phyloP scores from a whole-genome alignment of 1,140 invertebrate species.

The Pseudomyrmex pallidus region DNA sequence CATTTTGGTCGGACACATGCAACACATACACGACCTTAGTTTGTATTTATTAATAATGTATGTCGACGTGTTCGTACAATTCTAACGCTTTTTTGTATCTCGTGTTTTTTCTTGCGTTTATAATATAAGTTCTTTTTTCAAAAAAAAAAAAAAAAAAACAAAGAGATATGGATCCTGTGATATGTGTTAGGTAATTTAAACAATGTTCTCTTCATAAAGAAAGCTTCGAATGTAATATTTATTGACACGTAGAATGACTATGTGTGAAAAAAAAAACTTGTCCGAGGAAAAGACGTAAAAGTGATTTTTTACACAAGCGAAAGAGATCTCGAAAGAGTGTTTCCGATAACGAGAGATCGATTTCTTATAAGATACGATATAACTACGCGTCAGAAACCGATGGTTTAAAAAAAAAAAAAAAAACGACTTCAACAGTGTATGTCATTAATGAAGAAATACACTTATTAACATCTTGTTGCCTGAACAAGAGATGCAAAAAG shows the following conservation, averaged over 20 bases:
- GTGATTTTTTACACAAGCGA: constrained; percentile 16
- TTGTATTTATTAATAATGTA: constrained; percentile 26
- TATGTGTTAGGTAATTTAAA: constrained; percentile 83
- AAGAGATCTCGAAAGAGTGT: neutral
- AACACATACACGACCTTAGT: constrained; percentile 47
- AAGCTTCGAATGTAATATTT: constrained; percentile 74
- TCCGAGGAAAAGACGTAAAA: constrained; percentile 4
- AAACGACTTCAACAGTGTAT: neutral
- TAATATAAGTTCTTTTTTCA: constrained; percentile 50
- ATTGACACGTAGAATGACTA: constrained; percentile 59
- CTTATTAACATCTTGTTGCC: neutral
- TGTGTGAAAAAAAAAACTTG: constrained; percentile 1
- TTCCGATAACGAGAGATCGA: constrained; percentile 8
- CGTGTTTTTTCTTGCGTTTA: constrained; percentile 31
- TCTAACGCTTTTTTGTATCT: constrained; percentile 42
- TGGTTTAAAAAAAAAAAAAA: constrained; percentile 2
- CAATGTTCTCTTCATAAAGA: constrained; percentile 71
- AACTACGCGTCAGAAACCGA: neutral
- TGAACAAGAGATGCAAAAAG: constrained; percentile 5
- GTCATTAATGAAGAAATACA: constrained; percentile 5
- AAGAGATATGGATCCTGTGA: constrained; percentile 82
- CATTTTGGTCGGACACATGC: constrained; percentile 23
- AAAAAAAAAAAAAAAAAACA: constrained; percentile 44
- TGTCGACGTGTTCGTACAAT: constrained; percentile 35
- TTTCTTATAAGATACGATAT: neutral